Conservation (phyloP, 2,888 invertebrate genomes). For the Pseudanteris insignis region DNA sequence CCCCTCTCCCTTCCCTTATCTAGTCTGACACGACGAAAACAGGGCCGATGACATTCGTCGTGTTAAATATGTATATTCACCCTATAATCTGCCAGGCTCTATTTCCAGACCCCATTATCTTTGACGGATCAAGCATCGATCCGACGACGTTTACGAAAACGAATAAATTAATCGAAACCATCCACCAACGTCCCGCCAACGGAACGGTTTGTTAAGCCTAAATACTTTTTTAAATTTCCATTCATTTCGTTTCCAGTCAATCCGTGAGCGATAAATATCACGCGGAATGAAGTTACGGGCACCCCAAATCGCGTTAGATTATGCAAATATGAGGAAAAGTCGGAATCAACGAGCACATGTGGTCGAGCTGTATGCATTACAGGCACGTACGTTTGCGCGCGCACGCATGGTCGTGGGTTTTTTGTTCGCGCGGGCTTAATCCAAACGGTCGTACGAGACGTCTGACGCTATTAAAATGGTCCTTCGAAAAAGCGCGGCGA, state of each 20-base stretch:
- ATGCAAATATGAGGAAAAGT: conserved; percentile 38
- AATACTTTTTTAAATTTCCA: too few species aligned
- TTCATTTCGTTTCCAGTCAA: conserved; percentile 27
- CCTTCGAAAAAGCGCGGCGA: conserved; percentile 25
- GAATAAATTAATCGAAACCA: too few species aligned
- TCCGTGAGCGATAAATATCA: conserved; percentile 39
- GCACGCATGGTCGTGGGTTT: too few species aligned
- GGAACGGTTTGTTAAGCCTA: too few species aligned
- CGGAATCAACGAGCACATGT: conserved; percentile 26
- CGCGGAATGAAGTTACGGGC: conserved; percentile 32
- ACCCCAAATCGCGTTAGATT: conserved; percentile 40
- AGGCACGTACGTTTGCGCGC: conserved; percentile 8
- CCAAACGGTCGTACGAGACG: conserved; percentile 21
- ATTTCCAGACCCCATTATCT: neutral
- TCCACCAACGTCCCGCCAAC: too few species aligned
- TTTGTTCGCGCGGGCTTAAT: conserved; percentile 20
- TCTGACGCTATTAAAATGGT: conserved; percentile 32
- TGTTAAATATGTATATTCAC: too few species aligned
- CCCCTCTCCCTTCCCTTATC: too few species aligned
- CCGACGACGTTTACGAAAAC: too few species aligned
- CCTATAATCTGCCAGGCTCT: neutral
- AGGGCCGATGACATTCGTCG: too few species aligned
- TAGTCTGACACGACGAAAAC: too few species aligned
- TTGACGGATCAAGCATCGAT: too few species aligned
- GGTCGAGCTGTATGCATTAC: neutral